phyloP scores from a whole-genome alignment of 2,888 invertebrate genomes.

The Homarus gammarus region DNA sequence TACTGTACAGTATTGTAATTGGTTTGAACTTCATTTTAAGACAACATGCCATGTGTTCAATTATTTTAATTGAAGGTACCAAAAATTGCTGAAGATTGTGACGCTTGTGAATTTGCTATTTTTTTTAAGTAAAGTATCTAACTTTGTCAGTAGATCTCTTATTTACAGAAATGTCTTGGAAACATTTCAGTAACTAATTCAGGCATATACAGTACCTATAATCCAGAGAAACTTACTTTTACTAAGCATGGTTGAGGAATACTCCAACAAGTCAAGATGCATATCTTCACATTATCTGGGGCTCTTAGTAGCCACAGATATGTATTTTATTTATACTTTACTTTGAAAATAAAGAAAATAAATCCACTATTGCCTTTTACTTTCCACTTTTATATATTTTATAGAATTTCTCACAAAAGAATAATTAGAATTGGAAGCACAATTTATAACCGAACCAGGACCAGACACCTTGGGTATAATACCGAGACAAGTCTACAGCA shows the following conservation, averaged over 20 bases:
- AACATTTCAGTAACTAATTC: not conserved
- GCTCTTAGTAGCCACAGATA: slow-evolving; percentile 31
- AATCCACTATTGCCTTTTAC: not conserved
- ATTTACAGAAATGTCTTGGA: too few species aligned
- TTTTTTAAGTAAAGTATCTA: not conserved
- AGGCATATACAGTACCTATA: not conserved
- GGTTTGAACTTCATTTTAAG: too few species aligned
- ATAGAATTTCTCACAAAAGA: too few species aligned
- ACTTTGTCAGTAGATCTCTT: not conserved
- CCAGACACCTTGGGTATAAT: too few species aligned
- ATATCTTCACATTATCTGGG: slow-evolving; percentile 47
- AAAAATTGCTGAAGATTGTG: not conserved
- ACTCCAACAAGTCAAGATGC: slow-evolving; percentile 48
- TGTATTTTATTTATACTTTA: slow-evolving; percentile 59
- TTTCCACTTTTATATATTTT: not conserved
- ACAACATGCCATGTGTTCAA: too few species aligned
- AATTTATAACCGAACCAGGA: too few species aligned
- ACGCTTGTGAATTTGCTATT: not conserved
- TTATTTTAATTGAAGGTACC: not conserved
- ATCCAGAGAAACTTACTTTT: slow-evolving; percentile 17
- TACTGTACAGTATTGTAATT: too few species aligned
- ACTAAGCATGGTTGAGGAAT: slow-evolving; percentile 48
- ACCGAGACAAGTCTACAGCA: too few species aligned
- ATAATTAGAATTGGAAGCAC: too few species aligned
- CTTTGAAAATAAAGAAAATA: slow-evolving; percentile 26